Conservation (phyloP, 2,113 vertebrate species). For the Triplophysa tibetana region DNA sequence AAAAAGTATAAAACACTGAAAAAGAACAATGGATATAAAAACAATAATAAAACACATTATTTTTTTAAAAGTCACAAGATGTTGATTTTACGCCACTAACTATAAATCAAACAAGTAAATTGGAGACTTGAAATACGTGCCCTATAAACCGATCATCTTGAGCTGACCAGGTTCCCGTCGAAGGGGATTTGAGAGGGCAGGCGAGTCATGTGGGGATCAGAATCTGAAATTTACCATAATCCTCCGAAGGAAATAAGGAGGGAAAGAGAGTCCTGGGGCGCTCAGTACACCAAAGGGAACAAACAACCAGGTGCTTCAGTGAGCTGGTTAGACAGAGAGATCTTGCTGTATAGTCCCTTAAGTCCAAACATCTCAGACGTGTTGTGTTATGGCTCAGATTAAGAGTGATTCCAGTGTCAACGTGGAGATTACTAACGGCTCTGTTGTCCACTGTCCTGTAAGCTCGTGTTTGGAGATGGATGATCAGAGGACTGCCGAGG, state of each 20-base stretch:
- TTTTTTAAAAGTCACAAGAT: too few relatives aligned
- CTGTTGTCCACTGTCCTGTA: conserved; percentile 45
- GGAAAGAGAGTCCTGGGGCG: conserved; percentile 22
- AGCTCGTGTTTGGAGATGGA: conserved; percentile 54
- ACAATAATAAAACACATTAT: too few relatives aligned
- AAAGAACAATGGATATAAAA: too few relatives aligned
- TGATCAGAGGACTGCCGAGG: conserved; percentile 37
- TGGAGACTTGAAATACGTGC: neutral
- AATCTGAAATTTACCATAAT: conserved; percentile 64
- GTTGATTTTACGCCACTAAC: too few relatives aligned
- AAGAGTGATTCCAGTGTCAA: conserved; percentile 41
- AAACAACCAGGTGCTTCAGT: neutral
- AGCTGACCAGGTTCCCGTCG: conserved; percentile 37
- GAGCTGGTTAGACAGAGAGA: neutral
- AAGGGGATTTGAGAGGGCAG: conserved; percentile 61
- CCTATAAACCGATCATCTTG: conserved; percentile 51
- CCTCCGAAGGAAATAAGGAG: conserved; percentile 46
- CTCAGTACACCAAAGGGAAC: neutral
- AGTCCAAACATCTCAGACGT: neutral
- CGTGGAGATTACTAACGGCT: conserved; percentile 57
- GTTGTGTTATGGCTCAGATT: conserved; percentile 63
- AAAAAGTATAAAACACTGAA: too few relatives aligned
- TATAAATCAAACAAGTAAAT: neutral
- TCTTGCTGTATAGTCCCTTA: neutral
- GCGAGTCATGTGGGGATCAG: conserved; percentile 75